Percentiles rank a stretch among this genome's conserved stretches.
phyloP scores from a whole-genome alignment of 1,140 invertebrate species.

The Copidosoma floridanum region DNA sequence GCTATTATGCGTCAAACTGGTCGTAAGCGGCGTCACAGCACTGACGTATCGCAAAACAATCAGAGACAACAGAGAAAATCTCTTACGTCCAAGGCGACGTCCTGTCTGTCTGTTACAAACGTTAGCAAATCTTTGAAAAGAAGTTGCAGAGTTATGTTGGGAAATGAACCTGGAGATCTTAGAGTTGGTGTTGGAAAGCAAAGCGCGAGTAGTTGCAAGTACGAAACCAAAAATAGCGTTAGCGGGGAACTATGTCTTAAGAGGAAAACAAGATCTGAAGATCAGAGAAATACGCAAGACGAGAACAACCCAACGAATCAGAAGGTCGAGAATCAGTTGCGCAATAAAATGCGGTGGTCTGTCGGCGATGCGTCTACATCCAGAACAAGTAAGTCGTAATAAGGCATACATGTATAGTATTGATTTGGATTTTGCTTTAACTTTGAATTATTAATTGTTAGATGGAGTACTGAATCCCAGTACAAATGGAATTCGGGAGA shows the following conservation, averaged over 20 bases:
- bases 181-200: not conserved
- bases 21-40: conserved; percentile 17
- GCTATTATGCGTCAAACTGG: not conserved
- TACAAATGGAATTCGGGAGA: conserved; percentile 31
- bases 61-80: conserved; percentile 5
- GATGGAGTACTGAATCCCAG: conserved; percentile 11
- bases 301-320: conserved; percentile 51
- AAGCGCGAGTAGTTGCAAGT: not conserved
- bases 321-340: conserved; percentile 31
- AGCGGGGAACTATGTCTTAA: conserved; percentile 37
- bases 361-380: conserved; percentile 24
- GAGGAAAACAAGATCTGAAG: conserved; percentile 48
- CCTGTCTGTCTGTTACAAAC: not conserved
- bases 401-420: not conserved
- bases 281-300: conserved; percentile 39
- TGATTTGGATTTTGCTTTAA: too few species aligned
- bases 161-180: not conserved
- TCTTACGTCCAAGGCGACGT: conserved; percentile 5
- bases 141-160: not conserved
- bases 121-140: not conserved
- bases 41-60: conserved; percentile 6
- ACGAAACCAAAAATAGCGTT: not conserved
- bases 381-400: conserved; percentile 22
- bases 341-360: conserved; percentile 43
- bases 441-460: not conserved